Percentiles rank a stretch among this genome's conserved stretches.
phyloP scores from a whole-genome alignment of 2,888 invertebrate genomes.

The Notodonta ziczac region DNA sequence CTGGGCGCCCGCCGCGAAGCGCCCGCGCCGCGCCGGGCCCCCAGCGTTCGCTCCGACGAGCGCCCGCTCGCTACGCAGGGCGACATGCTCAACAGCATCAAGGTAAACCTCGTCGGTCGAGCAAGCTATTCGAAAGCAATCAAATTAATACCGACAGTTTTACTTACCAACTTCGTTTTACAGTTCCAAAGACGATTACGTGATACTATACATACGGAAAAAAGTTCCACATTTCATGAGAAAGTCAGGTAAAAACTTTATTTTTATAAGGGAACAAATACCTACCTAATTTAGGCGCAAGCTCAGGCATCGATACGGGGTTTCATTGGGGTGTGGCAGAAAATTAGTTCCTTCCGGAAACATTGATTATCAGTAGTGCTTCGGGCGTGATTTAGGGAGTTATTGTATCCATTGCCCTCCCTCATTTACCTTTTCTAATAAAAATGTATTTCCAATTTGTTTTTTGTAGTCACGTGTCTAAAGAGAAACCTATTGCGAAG shows the following conservation, averaged over 20 bases:
- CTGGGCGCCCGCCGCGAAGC: constrained; percentile 68
- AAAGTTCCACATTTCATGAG: constrained; percentile 36
- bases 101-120: constrained; percentile 49
- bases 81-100: constrained; percentile 83
- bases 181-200: constrained; percentile 72
- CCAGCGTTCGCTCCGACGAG: constrained; percentile 73
- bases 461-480: constrained; percentile 23
- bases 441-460: background rate
- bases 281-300: too few species aligned
- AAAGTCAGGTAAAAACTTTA: constrained; percentile 41
- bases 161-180: constrained; percentile 4
- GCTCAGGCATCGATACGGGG: background rate
- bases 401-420: too few species aligned
- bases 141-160: background rate
- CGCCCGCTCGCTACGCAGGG: constrained; percentile 81
- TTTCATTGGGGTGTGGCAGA: too few species aligned
- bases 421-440: too few species aligned
- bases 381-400: too few species aligned
- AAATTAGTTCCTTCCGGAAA: too few species aligned
- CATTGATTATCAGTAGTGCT: too few species aligned
- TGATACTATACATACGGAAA: constrained; percentile 50
- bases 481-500: constrained; percentile 42
- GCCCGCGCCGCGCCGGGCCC: constrained; percentile 54
- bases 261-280: too few species aligned
- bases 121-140: too few species aligned